phyloP scores from a whole-genome alignment of 2,888 invertebrate species.

The Drosophila putrida region DNA sequence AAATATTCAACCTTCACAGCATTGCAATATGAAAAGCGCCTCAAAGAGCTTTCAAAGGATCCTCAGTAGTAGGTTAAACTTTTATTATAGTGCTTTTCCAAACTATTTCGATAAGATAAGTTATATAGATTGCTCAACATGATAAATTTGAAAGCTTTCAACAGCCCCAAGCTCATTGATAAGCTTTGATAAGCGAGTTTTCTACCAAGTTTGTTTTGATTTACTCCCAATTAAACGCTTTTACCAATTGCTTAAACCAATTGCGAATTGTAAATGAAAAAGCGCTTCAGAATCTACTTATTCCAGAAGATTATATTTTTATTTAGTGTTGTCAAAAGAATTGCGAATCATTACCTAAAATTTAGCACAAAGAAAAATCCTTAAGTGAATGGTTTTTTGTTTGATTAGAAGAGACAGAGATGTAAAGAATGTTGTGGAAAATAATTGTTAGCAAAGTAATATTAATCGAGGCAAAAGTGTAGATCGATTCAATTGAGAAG shows the following conservation, averaged over 20 bases:
- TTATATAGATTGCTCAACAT: too few species aligned
- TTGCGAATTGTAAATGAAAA: conserved; percentile 3
- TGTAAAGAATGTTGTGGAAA: background rate
- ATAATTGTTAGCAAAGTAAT: background rate
- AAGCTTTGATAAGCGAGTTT: background rate
- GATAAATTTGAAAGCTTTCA: background rate
- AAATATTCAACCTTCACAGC: too few species aligned
- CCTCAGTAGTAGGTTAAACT: too few species aligned
- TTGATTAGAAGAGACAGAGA: background rate
- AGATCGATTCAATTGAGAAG: conserved; percentile 3
- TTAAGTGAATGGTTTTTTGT: too few species aligned
- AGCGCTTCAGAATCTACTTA: background rate
- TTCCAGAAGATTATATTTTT: background rate
- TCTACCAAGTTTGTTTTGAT: background rate
- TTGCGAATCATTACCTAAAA: conserved; percentile 9
- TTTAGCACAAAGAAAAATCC: too few species aligned
- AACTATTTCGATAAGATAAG: background rate
- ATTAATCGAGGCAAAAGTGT: background rate
- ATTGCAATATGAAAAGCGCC: too few species aligned
- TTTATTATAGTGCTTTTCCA: background rate
- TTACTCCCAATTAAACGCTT: background rate
- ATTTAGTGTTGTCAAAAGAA: background rate
- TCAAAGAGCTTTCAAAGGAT: too few species aligned
- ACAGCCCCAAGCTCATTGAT: background rate
- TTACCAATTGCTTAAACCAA: background rate